phyloP scores from a whole-genome alignment of 2,113 vertebrate genomes.

The Ivindomyrus marchei region DNA sequence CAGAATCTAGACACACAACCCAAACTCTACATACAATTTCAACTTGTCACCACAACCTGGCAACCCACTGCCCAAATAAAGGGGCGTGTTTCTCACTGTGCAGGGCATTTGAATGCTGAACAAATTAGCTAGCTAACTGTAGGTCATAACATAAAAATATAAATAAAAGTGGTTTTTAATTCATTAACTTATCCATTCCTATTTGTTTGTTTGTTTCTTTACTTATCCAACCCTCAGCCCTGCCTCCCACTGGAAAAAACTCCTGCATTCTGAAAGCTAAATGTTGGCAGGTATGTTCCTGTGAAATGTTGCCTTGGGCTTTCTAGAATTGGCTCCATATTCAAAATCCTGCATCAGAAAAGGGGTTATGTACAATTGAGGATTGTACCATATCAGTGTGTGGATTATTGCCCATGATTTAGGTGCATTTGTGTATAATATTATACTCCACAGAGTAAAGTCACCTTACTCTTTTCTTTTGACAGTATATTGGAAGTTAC shows the following conservation, averaged over 20 bases:
- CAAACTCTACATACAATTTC: neutral
- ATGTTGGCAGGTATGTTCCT: neutral
- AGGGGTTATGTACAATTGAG: neutral
- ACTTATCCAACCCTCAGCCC: too few species aligned
- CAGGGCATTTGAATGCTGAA: too few species aligned
- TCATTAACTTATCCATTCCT: too few species aligned
- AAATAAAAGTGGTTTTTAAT: too few species aligned
- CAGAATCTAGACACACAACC: neutral
- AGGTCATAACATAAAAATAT: too few species aligned
- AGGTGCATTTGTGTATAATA: neutral
- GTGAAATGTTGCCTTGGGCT: neutral
- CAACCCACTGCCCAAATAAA: neutral
- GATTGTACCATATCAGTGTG: neutral
- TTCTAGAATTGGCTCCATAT: neutral
- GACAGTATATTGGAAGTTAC: neutral
- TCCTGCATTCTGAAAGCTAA: neutral
- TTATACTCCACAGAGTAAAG: neutral
- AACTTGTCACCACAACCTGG: neutral
- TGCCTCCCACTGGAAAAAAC: neutral
- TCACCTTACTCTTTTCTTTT: neutral
- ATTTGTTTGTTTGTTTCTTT: too few species aligned
- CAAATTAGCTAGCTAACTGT: too few species aligned
- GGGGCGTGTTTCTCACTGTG: too few species aligned
- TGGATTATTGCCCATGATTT: neutral
- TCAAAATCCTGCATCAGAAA: neutral